These are phyloP conservation scores for Centrocercus urophasianus DNA, from an alignment of 2,113 vertebrate species.

Conservation along the genomic window DNA sequence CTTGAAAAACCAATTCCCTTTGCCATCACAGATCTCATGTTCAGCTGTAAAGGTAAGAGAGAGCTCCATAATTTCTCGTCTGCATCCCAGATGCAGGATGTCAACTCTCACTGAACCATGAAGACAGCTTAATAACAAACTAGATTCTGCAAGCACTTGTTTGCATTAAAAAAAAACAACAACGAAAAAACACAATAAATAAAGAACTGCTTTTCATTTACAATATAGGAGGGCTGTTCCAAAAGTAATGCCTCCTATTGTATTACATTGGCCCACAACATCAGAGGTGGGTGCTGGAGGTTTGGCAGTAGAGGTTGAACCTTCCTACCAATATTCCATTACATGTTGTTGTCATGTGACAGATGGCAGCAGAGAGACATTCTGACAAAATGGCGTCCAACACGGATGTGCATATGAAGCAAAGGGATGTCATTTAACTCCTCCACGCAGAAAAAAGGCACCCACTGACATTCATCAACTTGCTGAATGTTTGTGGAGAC, in stretches of 20 bases:
- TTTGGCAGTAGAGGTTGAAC: not conserved
- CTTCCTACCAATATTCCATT: not conserved
- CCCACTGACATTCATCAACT: too few relatives aligned
- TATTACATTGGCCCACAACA: not conserved
- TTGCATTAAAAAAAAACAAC: not conserved
- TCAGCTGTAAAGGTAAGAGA: not conserved
- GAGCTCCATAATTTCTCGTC: not conserved
- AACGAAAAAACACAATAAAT: not conserved
- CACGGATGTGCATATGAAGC: not conserved
- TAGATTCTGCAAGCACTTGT: not conserved
- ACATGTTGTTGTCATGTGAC: not conserved
- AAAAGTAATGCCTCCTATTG: not conserved
- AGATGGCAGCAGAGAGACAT: not conserved
- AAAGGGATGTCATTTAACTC: not conserved
- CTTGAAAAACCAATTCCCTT: not conserved
- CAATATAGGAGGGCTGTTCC: not conserved
- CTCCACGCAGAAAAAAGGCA: too few relatives aligned
- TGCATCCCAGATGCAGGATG: not conserved
- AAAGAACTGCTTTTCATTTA: not conserved
- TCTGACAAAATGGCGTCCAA: not conserved
- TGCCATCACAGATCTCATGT: not conserved
- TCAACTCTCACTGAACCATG: not conserved
- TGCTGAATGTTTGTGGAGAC: too few relatives aligned
- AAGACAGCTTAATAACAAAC: conserved; percentile 22
- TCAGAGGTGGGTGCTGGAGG: not conserved